Evolutionary conservation across 2,888 invertebrate species (phyloP).

Genomic region (Cephus pygmeus): DNA sequence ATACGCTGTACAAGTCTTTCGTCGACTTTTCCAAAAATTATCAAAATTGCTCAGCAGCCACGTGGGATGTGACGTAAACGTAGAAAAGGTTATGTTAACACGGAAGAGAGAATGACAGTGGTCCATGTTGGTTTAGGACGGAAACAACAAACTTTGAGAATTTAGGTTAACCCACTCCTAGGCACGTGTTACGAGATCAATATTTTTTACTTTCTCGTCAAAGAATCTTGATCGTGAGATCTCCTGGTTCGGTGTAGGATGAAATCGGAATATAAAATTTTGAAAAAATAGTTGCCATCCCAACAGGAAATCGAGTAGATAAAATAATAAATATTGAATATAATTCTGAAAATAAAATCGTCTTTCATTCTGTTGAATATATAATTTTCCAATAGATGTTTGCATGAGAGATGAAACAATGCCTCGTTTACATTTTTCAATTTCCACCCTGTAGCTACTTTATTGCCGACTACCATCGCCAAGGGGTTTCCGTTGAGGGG

Average conservation of each 20-base stretch:
- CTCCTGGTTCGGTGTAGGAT: not conserved
- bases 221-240: not conserved
- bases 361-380: not conserved
- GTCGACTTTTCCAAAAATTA: not conserved
- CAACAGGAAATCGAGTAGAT: not conserved
- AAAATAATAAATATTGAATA: not conserved
- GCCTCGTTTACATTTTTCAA: conserved; percentile 46
- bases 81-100: conserved; percentile 45
- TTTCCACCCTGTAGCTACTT: conserved; percentile 41
- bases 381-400: not conserved
- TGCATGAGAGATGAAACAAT: not conserved
- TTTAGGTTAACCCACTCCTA: conserved; percentile 43
- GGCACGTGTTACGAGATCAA: conserved; percentile 51
- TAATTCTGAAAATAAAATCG: not conserved
- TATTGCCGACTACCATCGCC: conserved; percentile 33
- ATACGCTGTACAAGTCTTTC: not conserved
- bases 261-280: not conserved
- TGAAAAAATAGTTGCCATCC: not conserved
- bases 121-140: conserved; percentile 53
- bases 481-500: not conserved
- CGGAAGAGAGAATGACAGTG: not conserved
- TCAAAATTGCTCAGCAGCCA: not conserved
- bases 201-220: conserved; percentile 39
- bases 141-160: conserved; percentile 41
- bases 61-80: conserved; percentile 32